Evolutionary conservation across 2,797 vertebrate species (phyloP).

Genomic region (Smutsia gigantea): DNA sequence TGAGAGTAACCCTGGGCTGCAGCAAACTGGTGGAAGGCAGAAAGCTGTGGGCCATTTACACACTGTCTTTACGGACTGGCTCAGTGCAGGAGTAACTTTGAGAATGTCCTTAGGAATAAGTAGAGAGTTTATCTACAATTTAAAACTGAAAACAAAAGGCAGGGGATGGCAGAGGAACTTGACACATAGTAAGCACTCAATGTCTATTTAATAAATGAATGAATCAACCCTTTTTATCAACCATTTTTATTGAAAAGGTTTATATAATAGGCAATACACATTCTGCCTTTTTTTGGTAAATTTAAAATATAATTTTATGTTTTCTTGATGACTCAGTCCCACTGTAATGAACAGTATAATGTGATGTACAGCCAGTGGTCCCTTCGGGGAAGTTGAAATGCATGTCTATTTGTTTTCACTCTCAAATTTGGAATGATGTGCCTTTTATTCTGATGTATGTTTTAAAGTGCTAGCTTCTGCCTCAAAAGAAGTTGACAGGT

Average conservation of each 20-base stretch:
- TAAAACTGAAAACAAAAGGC: not conserved
- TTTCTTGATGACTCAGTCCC: not conserved
- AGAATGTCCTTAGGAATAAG: not conserved
- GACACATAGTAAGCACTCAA: not conserved
- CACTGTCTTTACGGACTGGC: not conserved
- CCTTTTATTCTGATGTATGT: not conserved
- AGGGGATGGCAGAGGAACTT: not conserved
- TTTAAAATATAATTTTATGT: not conserved
- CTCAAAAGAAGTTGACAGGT: not conserved
- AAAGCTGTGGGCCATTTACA: fast-evolving
- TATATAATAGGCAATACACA: not conserved
- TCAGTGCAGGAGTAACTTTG: not conserved
- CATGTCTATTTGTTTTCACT: not conserved
- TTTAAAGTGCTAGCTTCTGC: not conserved
- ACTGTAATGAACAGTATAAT: not conserved
- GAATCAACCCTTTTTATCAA: not conserved
- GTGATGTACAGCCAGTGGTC: not conserved
- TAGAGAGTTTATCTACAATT: not conserved
- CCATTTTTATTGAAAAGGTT: conserved; percentile 13
- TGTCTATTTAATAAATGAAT: not conserved
- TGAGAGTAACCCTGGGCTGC: not conserved
- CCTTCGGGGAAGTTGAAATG: not conserved
- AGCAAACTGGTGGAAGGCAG: fast-evolving
- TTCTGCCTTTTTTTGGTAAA: not conserved
- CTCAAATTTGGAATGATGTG: not conserved